Evolutionary conservation across 1,140 invertebrate species (phyloP).

Genomic region (Apocrypta bakeri): DNA sequence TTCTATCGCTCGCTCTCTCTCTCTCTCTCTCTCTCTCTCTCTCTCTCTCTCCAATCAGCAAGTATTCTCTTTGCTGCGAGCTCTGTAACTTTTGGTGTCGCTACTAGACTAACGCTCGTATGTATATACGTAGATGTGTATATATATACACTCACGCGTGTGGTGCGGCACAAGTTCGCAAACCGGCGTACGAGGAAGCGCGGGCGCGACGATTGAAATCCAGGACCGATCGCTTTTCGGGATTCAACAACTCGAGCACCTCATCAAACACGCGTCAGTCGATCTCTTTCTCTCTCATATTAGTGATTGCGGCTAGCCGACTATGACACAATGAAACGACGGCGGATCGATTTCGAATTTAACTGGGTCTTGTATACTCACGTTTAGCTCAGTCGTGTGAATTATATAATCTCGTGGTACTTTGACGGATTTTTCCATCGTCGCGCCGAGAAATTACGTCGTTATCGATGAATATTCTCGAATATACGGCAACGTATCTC

Average conservation of each 20-base stretch:
- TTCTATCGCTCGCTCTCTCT: too few species aligned
- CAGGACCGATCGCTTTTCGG: constrained; percentile 11
- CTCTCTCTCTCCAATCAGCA: constrained; percentile 30
- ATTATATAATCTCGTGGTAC: too few species aligned
- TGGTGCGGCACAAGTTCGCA: background rate
- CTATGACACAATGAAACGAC: background rate
- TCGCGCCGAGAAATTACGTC: too few species aligned
- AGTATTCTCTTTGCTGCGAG: constrained; percentile 24
- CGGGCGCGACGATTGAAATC: background rate
- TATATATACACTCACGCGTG: too few species aligned
- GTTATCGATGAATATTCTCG: too few species aligned
- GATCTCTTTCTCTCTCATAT: background rate
- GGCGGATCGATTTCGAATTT: constrained; percentile 48
- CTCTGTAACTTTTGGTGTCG: constrained; percentile 22
- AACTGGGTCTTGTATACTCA: background rate
- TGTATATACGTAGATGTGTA: background rate
- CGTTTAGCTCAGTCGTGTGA: background rate
- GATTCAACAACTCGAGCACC: constrained; percentile 19
- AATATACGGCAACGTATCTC: too few species aligned
- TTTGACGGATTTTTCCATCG: too few species aligned
- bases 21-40: too few species aligned
- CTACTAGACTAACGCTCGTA: background rate
- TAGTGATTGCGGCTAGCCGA: background rate
- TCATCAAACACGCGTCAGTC: constrained; percentile 16
- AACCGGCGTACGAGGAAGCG: background rate